These are phyloP conservation scores for Oreochromis niloticus DNA, from an alignment of 2,113 vertebrate species.

Conservation along the genomic window DNA sequence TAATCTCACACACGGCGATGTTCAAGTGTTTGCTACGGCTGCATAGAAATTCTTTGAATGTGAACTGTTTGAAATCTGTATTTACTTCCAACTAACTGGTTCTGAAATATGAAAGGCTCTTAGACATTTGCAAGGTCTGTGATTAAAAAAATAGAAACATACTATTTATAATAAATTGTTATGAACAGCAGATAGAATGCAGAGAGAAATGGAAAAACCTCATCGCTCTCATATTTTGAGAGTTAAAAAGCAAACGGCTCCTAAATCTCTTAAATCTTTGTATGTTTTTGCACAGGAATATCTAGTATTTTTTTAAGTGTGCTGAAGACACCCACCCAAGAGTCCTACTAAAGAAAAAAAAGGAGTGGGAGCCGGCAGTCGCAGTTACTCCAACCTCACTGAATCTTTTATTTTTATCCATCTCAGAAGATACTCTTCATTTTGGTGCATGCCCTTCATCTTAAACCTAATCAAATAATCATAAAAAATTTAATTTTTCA, in stretches of 20 bases:
- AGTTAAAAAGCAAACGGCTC: not conserved
- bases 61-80: not conserved
- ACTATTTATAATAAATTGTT: not conserved
- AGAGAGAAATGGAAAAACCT: not conserved
- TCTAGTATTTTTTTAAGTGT: not conserved
- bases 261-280: not conserved
- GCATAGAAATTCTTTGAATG: not conserved
- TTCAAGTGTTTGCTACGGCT: slow-evolving; percentile 3
- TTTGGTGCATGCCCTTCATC: not conserved
- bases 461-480: not conserved
- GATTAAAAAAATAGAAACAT: not conserved
- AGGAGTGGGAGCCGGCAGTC: not conserved
- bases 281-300: not conserved
- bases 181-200: not conserved
- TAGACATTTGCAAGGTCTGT: not conserved
- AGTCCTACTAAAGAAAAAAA: not conserved
- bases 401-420: not conserved
- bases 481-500: not conserved
- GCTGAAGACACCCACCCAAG: not conserved
- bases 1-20: slow-evolving; percentile 13
- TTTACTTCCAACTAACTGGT: not conserved
- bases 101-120: not conserved
- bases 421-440: not conserved
- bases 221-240: not conserved
- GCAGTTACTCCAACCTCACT: not conserved